Percentiles rank a stretch among this genome's conserved stretches.
These are phyloP conservation scores for Pararge aegeria DNA, from an alignment of 1,140 invertebrate genomes.

Conservation along the genomic window DNA sequence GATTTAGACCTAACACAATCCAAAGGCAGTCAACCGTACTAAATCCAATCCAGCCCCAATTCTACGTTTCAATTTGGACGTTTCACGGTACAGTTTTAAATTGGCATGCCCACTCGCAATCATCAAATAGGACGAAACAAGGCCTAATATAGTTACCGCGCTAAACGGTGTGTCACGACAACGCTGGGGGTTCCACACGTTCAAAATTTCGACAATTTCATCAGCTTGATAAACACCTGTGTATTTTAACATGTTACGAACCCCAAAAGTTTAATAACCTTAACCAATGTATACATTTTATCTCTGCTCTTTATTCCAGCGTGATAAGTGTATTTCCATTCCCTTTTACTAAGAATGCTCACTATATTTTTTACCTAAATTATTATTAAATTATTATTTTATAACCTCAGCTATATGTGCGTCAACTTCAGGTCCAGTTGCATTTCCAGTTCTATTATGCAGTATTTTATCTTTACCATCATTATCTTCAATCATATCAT, in stretches of 20 bases:
- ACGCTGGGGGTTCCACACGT: not conserved
- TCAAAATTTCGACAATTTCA: not conserved
- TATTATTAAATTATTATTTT: no score
- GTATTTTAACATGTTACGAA: not conserved
- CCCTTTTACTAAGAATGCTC: no score
- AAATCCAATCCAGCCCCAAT: constrained; percentile 30
- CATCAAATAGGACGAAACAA: constrained; percentile 21
- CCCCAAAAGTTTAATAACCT: no score
- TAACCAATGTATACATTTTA: no score
- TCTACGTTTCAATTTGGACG: constrained; percentile 26
- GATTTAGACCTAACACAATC: constrained; percentile 26
- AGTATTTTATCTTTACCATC: no score
- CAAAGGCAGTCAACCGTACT: constrained; percentile 12
- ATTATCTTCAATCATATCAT: no score
- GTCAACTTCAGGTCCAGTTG: no score
- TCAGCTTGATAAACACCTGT: not conserved
- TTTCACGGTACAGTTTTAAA: constrained; percentile 24
- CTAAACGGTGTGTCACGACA: constrained; percentile 5
- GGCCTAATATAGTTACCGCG: constrained; percentile 14
- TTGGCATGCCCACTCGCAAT: constrained; percentile 25
- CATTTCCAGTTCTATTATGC: no score
- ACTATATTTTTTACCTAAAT: no score
- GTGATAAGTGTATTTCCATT: no score
- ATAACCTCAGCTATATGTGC: no score
- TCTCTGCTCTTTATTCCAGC: no score